A percentile compares a stretch with the other conserved stretches of the same genome.
These are phyloP conservation scores for Congeria kusceri DNA, from an alignment of 2,888 invertebrate genomes.

Conservation along the genomic window DNA sequence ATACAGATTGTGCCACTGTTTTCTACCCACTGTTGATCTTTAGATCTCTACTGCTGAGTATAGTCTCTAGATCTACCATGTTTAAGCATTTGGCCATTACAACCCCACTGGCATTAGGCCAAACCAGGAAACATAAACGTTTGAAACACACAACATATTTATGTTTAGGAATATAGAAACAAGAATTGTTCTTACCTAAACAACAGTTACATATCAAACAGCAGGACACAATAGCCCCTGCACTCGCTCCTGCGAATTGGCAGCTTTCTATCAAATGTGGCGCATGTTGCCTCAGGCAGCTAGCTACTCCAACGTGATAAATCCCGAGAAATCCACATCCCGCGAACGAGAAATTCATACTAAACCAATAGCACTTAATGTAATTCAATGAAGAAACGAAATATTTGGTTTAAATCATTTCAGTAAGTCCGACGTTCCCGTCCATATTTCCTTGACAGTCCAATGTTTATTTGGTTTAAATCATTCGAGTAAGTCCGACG, in stretches of 20 bases:
- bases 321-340: slow-evolving; percentile 99
- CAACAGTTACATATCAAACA: slow-evolving; percentile 85
- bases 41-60: too few species aligned
- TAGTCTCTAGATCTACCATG: too few species aligned
- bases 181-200: slow-evolving; percentile 83
- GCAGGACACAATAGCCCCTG: slow-evolving; percentile 96
- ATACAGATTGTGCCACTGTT: too few species aligned
- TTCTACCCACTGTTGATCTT: too few species aligned
- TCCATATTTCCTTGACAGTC: background rate
- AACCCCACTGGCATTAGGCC: too few species aligned
- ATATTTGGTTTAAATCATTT: background rate
- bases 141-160: background rate
- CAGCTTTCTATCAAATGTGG: slow-evolving; percentile 90
- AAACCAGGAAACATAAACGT: background rate
- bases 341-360: slow-evolving; percentile 93
- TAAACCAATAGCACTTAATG: slow-evolving; percentile 5
- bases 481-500: background rate
- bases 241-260: slow-evolving; percentile 90
- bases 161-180: background rate
- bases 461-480: too few species aligned
- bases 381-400: background rate
- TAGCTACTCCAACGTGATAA: slow-evolving; percentile 99
- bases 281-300: slow-evolving; percentile 98
- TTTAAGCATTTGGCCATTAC: too few species aligned
- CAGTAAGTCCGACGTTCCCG: background rate